Evolutionary conservation across 2,888 invertebrate genomes (phyloP).

Genomic region (Meteorus colon): DNA sequence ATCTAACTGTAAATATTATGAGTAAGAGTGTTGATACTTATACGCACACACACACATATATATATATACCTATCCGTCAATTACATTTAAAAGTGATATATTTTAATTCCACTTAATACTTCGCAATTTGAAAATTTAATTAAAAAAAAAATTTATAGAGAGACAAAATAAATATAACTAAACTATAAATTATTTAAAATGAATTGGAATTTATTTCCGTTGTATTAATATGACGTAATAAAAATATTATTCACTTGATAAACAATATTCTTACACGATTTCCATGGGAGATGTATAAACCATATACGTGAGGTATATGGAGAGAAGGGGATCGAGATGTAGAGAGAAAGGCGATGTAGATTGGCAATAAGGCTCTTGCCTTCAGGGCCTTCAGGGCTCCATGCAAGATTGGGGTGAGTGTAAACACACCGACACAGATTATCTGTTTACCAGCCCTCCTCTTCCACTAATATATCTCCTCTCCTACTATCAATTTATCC

Average conservation of each 20-base stretch:
- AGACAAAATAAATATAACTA: background rate
- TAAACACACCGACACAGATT: conserved; percentile 13
- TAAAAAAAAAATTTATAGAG: background rate
- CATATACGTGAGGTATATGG: too few species aligned
- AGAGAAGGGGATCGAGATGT: background rate
- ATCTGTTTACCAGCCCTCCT: background rate
- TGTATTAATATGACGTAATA: background rate
- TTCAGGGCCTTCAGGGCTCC: background rate
- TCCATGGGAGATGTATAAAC: background rate
- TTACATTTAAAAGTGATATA: conserved; percentile 15
- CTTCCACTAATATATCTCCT: too few species aligned
- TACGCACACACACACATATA: background rate
- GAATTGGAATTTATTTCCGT: background rate
- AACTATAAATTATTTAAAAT: background rate
- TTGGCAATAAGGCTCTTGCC: background rate
- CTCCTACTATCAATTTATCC: conserved; percentile 1
- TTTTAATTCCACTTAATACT: conserved; percentile 6
- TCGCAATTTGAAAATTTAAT: conserved; percentile 7
- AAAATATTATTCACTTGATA: background rate
- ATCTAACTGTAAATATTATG: background rate
- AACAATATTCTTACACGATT: background rate
- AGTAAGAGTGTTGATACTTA: conserved; percentile 42
- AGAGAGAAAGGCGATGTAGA: conserved; percentile 9
- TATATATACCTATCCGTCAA: background rate
- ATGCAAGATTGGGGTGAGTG: conserved; percentile 6